Percentiles rank a stretch among this genome's conserved stretches.
These are phyloP conservation scores for Babyrousa celebensis DNA, from an alignment of 2,797 vertebrate species.

Conservation along the genomic window DNA sequence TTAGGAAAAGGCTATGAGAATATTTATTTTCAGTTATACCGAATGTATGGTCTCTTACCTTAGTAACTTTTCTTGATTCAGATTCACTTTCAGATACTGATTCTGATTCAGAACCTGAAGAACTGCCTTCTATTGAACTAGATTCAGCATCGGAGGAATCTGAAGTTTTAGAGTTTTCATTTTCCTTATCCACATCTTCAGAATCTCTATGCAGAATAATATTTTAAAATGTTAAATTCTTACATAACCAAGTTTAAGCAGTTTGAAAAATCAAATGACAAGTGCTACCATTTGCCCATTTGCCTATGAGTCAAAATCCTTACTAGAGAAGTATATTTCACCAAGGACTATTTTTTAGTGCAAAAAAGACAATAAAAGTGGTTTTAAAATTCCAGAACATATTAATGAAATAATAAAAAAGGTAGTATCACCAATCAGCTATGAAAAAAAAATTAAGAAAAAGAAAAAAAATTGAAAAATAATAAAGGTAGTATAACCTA, in stretches of 20 bases:
- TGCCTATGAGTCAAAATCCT: constrained; percentile 37
- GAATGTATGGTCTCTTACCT: constrained; percentile 80
- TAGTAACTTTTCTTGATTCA: constrained; percentile 87
- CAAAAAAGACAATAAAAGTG: constrained; percentile 40
- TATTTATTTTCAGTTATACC: neutral
- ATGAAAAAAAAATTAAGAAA: too few relatives aligned
- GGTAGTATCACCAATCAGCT: neutral
- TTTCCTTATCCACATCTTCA: constrained; percentile 84
- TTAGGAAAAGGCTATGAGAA: neutral
- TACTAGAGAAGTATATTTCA: constrained; percentile 35
- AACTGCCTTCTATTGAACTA: constrained; percentile 91
- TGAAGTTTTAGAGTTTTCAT: constrained; percentile 76
- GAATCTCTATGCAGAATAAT: constrained; percentile 87
- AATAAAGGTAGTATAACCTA: neutral
- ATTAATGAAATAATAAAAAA: constrained; percentile 52
- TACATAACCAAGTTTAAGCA: constrained; percentile 42
- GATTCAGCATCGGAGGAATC: constrained; percentile 88
- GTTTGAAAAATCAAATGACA: constrained; percentile 22
- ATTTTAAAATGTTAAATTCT: constrained; percentile 63
- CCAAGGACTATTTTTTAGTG: constrained; percentile 32
- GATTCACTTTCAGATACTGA: constrained; percentile 91
- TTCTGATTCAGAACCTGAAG: constrained; percentile 92
- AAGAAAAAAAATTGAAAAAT: too few relatives aligned
- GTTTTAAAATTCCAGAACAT: neutral
- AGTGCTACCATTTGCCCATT: neutral